Evolutionary conservation across 2,888 invertebrate species (phyloP), one percentile per base, ranked within the genome.

Genomic region (Strigamia transsilvanica): DNA sequence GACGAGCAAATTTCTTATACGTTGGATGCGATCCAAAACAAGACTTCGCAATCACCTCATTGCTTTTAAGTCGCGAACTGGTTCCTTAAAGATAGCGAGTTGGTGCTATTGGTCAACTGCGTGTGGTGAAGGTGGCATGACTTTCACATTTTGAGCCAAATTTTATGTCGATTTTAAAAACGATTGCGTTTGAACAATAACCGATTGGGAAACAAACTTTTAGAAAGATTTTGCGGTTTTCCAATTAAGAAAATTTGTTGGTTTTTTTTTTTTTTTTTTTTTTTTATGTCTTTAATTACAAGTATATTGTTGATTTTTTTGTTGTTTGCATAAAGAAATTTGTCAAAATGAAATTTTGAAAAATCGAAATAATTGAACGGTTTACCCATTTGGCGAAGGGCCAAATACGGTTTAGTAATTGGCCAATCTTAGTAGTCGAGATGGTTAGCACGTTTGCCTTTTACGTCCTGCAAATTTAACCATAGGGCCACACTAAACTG

Each of bases 1-100:
- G 73, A 73, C 73, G 73, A 73, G 73, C 73, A 73, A 73, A 73
- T 73, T 73, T 73, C 73, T 73, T 73, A 73, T 73, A 73, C 73
- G 73, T 73, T 73, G 73, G 73, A 73, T 73, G 27, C 73, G 73
- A 73, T 73, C 73, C 73, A 73, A 73, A 73, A 73, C 73, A 73
- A 73, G 73, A 73, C 27, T n/a, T 73, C 32, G 73, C 73, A 27
- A 73, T 73, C 73, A 73, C 73, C 73, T 73, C 73, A 73, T 73
- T 32, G 73, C 32, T 56, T 73, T 73, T 73, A 13, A 27, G 27
- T 73, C 73, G 73, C 73, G 27, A 73, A 73, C 73, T 27, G 73
- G 73, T 73, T 73, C 73, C 32, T 73, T 73, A 27, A 73, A 73
- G 73, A 32, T 73, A 73, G 18, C 23, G 27, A 27, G 10, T 73